A percentile compares a stretch with the other conserved stretches of the same genome.
phyloP scores from a whole-genome alignment of 2,888 invertebrate genomes.

The Ophion costatus region DNA sequence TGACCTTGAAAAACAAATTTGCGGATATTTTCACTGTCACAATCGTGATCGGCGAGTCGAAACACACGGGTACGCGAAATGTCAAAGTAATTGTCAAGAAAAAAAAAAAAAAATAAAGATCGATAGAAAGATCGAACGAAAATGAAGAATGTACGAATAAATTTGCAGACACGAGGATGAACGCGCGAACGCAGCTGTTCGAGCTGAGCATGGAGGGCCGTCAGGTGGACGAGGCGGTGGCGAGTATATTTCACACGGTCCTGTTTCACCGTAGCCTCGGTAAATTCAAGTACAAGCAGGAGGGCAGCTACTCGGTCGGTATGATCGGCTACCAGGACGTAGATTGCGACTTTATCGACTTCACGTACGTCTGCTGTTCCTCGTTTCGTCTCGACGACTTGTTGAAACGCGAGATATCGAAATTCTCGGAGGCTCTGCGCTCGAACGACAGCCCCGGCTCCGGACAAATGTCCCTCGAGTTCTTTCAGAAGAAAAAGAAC shows the following conservation, averaged over 20 bases:
- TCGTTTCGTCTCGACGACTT: conserved; percentile 90
- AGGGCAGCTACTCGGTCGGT: conserved; percentile 97
- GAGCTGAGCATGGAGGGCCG: conserved; percentile 94
- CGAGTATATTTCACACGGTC: conserved; percentile 96
- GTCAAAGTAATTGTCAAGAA: background rate
- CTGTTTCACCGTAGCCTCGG: conserved; percentile 95
- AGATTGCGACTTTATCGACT: conserved; percentile 98
- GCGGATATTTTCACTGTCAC: too few relatives aligned
- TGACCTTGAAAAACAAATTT: too few relatives aligned
- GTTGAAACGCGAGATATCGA: conserved; percentile 90
- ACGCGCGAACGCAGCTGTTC: conserved; percentile 92
- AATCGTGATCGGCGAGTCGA: too few relatives aligned
- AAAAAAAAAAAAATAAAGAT: background rate
- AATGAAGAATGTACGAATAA: background rate
- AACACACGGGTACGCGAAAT: too few relatives aligned
- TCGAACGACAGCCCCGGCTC: conserved; percentile 88
- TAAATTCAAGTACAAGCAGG: conserved; percentile 97
- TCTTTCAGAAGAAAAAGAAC: conserved; percentile 95
- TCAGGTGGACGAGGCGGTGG: conserved; percentile 96
- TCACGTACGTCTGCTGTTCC: conserved; percentile 98
- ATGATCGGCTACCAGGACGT: conserved; percentile 98
- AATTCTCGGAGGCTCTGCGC: conserved; percentile 91
- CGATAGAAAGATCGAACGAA: background rate
- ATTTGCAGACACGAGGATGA: conserved; percentile 85
- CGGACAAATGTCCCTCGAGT: conserved; percentile 96